Evolutionary conservation across 2,113 vertebrate genomes (phyloP), one percentile per base, ranked within the genome.

Genomic region (Heptranchias perlo): DNA sequence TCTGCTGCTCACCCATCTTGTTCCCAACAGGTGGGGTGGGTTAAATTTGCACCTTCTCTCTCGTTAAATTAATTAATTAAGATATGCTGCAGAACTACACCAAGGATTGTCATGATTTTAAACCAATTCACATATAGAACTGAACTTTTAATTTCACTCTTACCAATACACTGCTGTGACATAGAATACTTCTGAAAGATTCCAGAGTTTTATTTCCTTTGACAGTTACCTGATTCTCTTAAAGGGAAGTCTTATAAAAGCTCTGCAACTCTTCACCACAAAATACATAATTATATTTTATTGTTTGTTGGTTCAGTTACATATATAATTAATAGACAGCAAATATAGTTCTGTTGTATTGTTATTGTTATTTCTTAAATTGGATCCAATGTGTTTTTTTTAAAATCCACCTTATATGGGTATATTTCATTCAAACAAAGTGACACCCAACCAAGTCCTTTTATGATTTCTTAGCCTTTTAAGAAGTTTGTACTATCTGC

Each of bases 371-470:
- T 69, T 69, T 28, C 39, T 69, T 11, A 52, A 14, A 95, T 69
- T 52, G 62, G 92, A 39, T 44, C 92, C 92, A 44, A 35, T 3
- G 14, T 13, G 28, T 52, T 13, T 2, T 67, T 95, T 94, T 65
- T n/a, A 64, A 94, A 94, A 94, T 94, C 44, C 94, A 73, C 64
- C 94, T 69, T 95, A 95, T 95, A 95, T 95, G 94, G 62, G 14
- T 44, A 16, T 49, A 67, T 25, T 16, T 31, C 39, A 94, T 94
- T 94, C 64, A 69, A 47, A 6, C 21, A 52, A 95, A 95, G 73
- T 69, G 94, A 73, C 44, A 95, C 44, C 13, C 16, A 25, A 49
- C 10, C 10, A 94, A 64, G 18, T 2, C 92, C n/a, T 44, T 28
- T 95, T 52, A 49, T 31, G 23, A 69, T 69, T 95, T 44, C 64